These are phyloP conservation scores for Megaceryle alcyon DNA, from an alignment of 2,797 vertebrate species.

Conservation along the genomic window DNA sequence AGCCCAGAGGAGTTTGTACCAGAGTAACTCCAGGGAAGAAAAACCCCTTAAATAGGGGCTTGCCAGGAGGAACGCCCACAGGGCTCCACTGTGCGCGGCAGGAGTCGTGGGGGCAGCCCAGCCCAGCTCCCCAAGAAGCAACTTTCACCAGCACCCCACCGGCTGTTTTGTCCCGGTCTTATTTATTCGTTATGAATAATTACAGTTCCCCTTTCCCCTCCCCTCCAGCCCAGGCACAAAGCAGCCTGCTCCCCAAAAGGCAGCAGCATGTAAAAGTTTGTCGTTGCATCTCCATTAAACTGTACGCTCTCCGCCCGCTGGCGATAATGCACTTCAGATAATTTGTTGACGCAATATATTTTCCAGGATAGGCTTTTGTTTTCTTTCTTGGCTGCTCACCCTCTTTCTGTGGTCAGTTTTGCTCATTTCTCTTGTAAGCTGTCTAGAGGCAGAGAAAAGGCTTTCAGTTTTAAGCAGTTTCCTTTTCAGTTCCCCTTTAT, in stretches of 20 bases:
- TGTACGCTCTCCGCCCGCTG: background rate
- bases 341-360: slow-evolving; percentile 63
- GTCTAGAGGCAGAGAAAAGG: slow-evolving; percentile 85
- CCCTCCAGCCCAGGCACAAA: background rate
- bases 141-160: accelerated
- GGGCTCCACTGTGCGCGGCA: accelerated
- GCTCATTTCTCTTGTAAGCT: slow-evolving; percentile 85
- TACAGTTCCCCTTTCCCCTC: background rate
- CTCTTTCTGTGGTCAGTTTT: slow-evolving; percentile 76
- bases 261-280: background rate
- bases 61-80: accelerated
- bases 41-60: accelerated
- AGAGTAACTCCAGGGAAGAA: background rate
- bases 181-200: background rate
- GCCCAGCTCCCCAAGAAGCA: accelerated
- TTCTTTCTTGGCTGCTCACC: slow-evolving; percentile 51
- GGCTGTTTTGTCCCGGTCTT: background rate
- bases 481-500: slow-evolving; percentile 85
- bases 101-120: background rate
- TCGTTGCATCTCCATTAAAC: slow-evolving; percentile 46
- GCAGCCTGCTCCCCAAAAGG: background rate
- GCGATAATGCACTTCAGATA: slow-evolving; percentile 53
- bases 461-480: slow-evolving; percentile 78
- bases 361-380: slow-evolving; percentile 79
- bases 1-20: background rate